Base-by-base conservation (phyloP, 2,113 vertebrate species). In the Micromys minutus region DNA sequence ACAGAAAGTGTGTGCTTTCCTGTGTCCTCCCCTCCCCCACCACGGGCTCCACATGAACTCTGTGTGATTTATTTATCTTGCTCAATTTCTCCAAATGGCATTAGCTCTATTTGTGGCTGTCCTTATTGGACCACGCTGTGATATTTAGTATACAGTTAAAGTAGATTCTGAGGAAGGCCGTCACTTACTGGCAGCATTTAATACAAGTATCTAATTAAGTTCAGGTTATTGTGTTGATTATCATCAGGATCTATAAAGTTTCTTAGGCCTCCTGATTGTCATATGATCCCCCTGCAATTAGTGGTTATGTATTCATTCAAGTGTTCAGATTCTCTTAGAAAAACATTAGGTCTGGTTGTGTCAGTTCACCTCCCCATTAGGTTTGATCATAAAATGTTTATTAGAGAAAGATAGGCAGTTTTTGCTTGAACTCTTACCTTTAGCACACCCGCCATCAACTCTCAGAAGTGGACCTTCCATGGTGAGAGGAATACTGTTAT, bases 241-340 rank as follows among this genome's bases (percentile, higher is more conserved):
- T 95, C 93, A 87, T 71, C 26, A 55, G 84, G 69, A 85, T 90
- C 77, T 93, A 55, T 93, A 91, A 81, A 90, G 29, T 96, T 95
- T 93, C 79, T 94, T 96, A 93, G 90, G 88, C 76, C 80, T 77
- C 79, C 88, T 96, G 50, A 94, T 81, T 93, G 95, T 97, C 95
- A 93, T 89, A 91, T 19, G 92, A 89, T 83, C 39, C 52, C 16
- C 42, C 75, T 29, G 89, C 63, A 84, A 84, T 94, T 96, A 92
- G 81, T 80, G 94, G 76, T 80, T 84, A 80, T 89, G 55, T 90
- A 79, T 89, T 87, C 72, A 89, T 76, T 92, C 79, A 92, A 45
- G 76, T 67, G 71, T n/a, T 92, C 52, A 77, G 47, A 65, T 55
- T 79, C 22, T n/a, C n/a, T 71, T 42, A 74, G n/a, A 79, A 88